Percentiles rank a stretch among this genome's conserved stretches.
Evolutionary conservation across 2,113 vertebrate genomes (phyloP).

Genomic region (Notechis scutatus): DNA sequence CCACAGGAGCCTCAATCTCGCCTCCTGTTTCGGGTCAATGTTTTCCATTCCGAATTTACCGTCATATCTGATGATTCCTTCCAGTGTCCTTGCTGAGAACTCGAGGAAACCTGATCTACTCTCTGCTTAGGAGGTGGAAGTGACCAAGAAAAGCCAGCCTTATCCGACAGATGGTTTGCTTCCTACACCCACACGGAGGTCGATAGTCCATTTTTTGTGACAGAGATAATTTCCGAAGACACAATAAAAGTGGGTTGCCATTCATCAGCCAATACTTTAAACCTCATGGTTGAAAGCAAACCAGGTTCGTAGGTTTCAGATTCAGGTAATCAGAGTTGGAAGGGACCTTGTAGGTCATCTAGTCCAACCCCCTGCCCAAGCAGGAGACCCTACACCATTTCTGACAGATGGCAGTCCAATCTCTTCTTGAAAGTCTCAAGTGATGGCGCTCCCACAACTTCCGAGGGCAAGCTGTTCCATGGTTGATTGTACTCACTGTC

Average conservation of each 20-base stretch:
- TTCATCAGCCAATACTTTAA: background rate
- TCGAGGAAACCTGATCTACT: background rate
- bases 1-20: background rate
- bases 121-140: background rate
- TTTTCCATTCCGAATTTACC: background rate
- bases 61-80: background rate
- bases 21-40: background rate
- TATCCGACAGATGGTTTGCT: background rate
- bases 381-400: no score
- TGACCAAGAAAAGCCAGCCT: background rate
- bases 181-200: background rate
- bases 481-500: no score
- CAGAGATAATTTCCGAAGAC: background rate
- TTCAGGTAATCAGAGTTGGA: no score
- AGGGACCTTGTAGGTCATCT: no score
- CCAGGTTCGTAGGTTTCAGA: background rate
- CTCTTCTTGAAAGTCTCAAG: no score
- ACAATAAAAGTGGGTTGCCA: background rate
- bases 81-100: background rate
- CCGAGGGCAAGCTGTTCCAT: no score
- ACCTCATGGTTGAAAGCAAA: background rate
- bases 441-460: no score
- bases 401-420: no score
- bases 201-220: background rate
- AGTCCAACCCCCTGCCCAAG: no score